Percentiles rank a stretch among this genome's conserved stretches.
Evolutionary conservation across 92 coral and sea anemone genomes (phyloP).

Genomic region (Phenganax subtilis): DNA sequence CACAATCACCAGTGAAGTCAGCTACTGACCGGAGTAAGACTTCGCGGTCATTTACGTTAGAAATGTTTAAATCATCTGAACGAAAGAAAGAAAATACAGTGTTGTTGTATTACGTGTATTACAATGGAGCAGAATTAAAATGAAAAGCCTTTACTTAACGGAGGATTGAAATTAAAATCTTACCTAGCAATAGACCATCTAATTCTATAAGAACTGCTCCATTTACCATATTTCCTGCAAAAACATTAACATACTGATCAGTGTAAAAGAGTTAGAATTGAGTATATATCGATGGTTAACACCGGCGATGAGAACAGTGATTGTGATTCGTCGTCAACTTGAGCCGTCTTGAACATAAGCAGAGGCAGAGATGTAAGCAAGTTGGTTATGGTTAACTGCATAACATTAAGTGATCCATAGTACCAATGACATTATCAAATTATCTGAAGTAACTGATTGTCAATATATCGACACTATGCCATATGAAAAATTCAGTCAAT

Average conservation of each 20-base stretch:
- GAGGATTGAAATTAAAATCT: background rate
- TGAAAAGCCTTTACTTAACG: too few relatives aligned
- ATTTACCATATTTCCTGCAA: constrained; percentile 47
- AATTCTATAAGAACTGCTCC: constrained; percentile 52
- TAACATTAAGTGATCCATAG: background rate
- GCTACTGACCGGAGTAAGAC: constrained; percentile 36
- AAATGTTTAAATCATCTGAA: constrained; percentile 52
- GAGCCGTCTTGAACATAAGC: too few relatives aligned
- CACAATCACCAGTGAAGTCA: constrained; percentile 22
- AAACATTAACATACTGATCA: background rate
- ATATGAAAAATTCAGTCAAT: background rate
- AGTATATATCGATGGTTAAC: too few relatives aligned
- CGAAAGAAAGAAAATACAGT: constrained; percentile 4
- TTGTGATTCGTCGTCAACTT: too few relatives aligned
- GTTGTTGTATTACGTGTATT: background rate
- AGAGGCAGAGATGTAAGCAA: background rate
- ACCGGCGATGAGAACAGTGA: too few relatives aligned
- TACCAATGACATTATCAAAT: background rate
- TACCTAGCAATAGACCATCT: constrained; percentile 54
- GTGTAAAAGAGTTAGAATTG: too few relatives aligned
- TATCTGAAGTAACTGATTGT: background rate
- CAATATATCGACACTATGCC: background rate
- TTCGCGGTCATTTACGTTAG: constrained; percentile 36
- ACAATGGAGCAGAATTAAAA: too few relatives aligned
- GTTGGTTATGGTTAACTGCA: background rate